Evolutionary conservation across 2,797 vertebrate genomes (phyloP), one percentile per base, ranked within the genome.

Genomic region (Sciurus carolinensis): DNA sequence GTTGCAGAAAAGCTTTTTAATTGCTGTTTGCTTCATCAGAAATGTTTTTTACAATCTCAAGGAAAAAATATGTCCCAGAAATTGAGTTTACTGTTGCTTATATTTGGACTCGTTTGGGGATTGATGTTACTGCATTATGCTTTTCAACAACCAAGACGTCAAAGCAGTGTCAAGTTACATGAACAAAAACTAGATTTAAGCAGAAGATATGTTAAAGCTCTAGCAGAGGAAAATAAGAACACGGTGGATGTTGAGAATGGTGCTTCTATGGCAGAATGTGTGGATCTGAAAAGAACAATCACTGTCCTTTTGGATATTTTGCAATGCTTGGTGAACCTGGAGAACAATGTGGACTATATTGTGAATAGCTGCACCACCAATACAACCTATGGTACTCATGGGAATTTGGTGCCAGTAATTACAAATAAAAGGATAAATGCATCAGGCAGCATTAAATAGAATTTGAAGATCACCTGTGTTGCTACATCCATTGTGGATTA

Each of bases 251-350:
- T 99, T 14, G 99, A 98, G 0, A 99, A 99, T 93, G 99, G 99
- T 77, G 99, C 99, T 57, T 99, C 99, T 76, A 99, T 99, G 99
- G 99, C 99, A 84, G 99, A 99, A 98, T 99, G 99, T 81, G 99
- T 99, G 98, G 99, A 99, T 98, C 98, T 99, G 88, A 99, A 99
- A 98, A 99, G 99, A 98, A 99, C 99, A 62, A 99, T 99, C 92
- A 99, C 99, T 7, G 99, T 99, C 98, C 98, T 99, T 94, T 98
- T 99, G 98, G 99, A 99, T 97, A 99, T 99, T 97, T 98, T 99
- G 94, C 99, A 99, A 0, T 99, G 99, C 24, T 98, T 99, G 1
- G 99, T 99, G 97, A 99, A 99, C 97, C 96, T 99, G 96, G 99
- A 99, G 98, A 99, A 98, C 96, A 99, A 99, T 98, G 98, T 99